Evolutionary conservation across 2,888 invertebrate genomes (phyloP), one percentile per base, ranked within the genome.

Genomic region (Congeria kusceri): DNA sequence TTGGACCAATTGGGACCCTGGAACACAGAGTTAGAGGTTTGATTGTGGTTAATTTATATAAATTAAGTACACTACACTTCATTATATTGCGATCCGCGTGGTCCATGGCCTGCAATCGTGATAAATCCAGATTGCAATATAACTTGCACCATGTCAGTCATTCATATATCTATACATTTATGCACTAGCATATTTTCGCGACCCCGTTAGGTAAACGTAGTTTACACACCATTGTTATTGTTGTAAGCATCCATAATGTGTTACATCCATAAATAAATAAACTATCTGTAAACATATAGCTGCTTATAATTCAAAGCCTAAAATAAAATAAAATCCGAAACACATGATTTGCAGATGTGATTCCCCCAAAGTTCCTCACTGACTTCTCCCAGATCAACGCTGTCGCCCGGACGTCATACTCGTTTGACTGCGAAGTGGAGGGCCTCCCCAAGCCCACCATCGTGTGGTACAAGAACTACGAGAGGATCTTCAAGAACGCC

Each of bases 391-490:
- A 49, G 46, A 70, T 56, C 0, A 69, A 72, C 28, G 47, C 46
- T 23, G 47, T 72, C 15, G 57, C 64, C 0, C 20, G 11, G 1
- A 53, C 20, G n/a, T 44, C 63, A 4, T 63, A 65, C 39, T 29
- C 44, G 20, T 80, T 80, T 58, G 88, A 89, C 23, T 88, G 88
- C 76, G 82, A 85, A 32, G 83, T 86, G 4, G 64, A 53, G 0
- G 89, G 90, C 3, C 80, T 83, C 18, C 90, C 90, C 1, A 73
- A 59, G 25, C 91, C 91, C 7, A 72, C 49, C 1, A 79, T 90
- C 28, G 80, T 70, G 95, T 91, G 91, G 91, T 89, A 77, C 70
- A 89, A 90, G 62, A 87, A 89, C 71, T 82, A 77, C 13, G 80
- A 78, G 25, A 73, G 63, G 1, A 64, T 86, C n/a, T 62, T 62